Base-by-base conservation (phyloP, 37 sponge, comb jelly and placozoan species). In the Cladorhizidae sp. region DNA sequence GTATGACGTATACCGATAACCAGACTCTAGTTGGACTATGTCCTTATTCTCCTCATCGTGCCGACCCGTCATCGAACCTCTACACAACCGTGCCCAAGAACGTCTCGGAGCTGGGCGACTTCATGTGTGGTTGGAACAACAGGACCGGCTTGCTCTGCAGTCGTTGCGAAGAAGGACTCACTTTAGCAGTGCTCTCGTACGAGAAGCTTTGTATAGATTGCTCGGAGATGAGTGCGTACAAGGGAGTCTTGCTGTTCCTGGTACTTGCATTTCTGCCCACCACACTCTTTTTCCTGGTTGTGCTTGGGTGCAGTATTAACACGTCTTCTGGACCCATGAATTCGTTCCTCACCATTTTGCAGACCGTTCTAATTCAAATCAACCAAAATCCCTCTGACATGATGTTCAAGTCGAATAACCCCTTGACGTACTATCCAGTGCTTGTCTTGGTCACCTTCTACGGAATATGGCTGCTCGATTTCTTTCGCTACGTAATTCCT, bases 281-380 rank as follows among this genome's bases (percentile, higher is more conserved):
- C 9, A 81, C 86, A 0, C 11, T 80, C 0, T 59, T 90, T 41
- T 70, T 90, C 56, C 40, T 79, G 5, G 22, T 80, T 36, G 41
- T 90, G n/a, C 49, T 90, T 38, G 17, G 84, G 2, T 90, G 83
- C 42, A 70, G 74, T 40, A 52, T 90, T 57, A 77, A 64, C 31
- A 57, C 70, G 2, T 56, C 83, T 21, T 41, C 61, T 45, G 91
- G 82, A 17, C 86, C 81, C 26, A 75, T 90, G 28, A 85, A 80
- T 63, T 41, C 91, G 0, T 85, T 82, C 50, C 64, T 85, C 11
- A 37, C 85, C n/a, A 77, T 85, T 49, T 57, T 73, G 0, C 91
- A 90, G 39, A 52, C 62, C 0, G 69, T 18, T 56, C 39, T 42
- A 1, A 64, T 38, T 2, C 28, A 78, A 15, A 21, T 63, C 33